Evolutionary conservation across 2,113 vertebrate genomes (phyloP).

Genomic region (Apaloderma vittatum): DNA sequence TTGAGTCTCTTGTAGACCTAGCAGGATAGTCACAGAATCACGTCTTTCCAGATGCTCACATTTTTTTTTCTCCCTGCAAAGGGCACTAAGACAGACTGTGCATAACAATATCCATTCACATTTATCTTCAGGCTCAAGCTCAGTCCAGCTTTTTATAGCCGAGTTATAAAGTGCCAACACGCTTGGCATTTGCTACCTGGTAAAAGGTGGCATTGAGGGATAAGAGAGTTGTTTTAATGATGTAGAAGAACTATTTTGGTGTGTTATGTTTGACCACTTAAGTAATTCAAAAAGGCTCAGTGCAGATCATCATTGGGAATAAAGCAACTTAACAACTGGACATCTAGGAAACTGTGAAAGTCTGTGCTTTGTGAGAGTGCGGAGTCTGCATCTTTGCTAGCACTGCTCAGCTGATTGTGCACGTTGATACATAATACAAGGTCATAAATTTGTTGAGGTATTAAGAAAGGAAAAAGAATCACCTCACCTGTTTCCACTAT

Average conservation of each 20-base stretch:
- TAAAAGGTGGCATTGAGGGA: neutral
- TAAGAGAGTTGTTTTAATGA: neutral
- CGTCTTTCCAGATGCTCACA: neutral
- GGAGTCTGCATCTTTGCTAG: neutral
- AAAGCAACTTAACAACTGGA: neutral
- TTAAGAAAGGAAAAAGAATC: neutral
- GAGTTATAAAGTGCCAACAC: neutral
- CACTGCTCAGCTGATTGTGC: neutral
- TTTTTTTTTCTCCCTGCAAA: neutral
- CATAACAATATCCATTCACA: neutral
- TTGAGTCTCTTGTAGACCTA: neutral
- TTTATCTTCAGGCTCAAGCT: neutral
- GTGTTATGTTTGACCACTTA: neutral
- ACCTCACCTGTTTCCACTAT: neutral
- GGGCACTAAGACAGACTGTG: neutral
- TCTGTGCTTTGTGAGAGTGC: neutral
- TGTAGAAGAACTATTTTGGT: neutral
- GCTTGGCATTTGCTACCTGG: neutral
- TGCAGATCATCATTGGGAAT: neutral
- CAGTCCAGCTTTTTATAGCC: neutral
- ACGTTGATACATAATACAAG: accelerated
- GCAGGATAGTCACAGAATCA: neutral
- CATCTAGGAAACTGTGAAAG: neutral
- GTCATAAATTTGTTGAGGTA: neutral
- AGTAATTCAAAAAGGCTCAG: neutral